Evolutionary conservation across 2,113 vertebrate species (phyloP), one percentile per base, ranked within the genome.

Genomic region (Patagioenas fasciata): DNA sequence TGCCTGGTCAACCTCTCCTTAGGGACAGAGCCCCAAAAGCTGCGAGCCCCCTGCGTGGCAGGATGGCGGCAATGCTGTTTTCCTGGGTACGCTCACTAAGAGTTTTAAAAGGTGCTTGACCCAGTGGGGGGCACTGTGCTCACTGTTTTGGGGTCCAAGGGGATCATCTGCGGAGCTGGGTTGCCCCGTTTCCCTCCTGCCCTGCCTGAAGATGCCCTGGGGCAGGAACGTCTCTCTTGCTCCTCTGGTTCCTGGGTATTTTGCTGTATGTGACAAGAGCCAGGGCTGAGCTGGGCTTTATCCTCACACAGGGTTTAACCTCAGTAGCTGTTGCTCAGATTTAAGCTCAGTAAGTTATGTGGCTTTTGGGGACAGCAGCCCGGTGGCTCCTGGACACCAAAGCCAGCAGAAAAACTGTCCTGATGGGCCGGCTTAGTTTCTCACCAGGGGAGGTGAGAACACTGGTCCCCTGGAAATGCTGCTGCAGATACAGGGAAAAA

Each of bases 301-400:
- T 20, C 38, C 26, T 56, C 12, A 1, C 1, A 44, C n/a, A 25
- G 16, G 66, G 18, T 24, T 73, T 42, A 31, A 20, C 34, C 47
- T 50, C 42, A 3, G 24, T 5, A 34, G 36, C 53, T 8, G 31
- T 40, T 7, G 34, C 48, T 34, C 10, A 10, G 32, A 7, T 53
- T 34, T 6, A 42, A 32, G 69, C 75, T 16, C 16, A 1, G 40
- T 4, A 5, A 0, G 2, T 28, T 23, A 11, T 1, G 31, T 32
- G 70, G 42, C 32, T 56, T 28, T 21, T 16, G 8, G 62, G 56
- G 26, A 64, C 16, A 2, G 34, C 29, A 48, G 56, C 42, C 40
- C 0, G 0, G 42, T 6, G 31, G 29, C 26, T 86, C 34, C 57
- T 7, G 65, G 64, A 71, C 26, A 18, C 24, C 0, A 2, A 40